Conservation (phyloP, 2,113 vertebrate species). For the Triplophysa dalaica region DNA sequence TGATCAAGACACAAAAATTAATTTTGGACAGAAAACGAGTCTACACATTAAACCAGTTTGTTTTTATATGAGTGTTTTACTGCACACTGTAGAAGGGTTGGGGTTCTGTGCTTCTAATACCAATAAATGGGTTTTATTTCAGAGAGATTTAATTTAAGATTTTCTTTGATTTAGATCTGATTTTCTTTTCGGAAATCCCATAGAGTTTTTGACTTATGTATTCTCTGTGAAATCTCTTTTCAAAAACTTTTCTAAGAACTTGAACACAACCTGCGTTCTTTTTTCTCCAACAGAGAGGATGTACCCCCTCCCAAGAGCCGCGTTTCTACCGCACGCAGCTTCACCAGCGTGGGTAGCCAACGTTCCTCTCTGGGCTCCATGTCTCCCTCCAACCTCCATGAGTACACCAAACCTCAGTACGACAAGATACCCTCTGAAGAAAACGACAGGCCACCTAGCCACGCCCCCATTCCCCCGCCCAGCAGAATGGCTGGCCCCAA, state of each 20-base stretch:
- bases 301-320: conserved; percentile 95
- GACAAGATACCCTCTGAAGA: conserved; percentile 93
- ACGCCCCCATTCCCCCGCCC: conserved; percentile 62
- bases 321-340: conserved; percentile 90
- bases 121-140: neutral
- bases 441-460: conserved; percentile 80
- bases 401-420: conserved; percentile 89
- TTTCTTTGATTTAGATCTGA: no score
- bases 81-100: neutral
- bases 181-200: neutral
- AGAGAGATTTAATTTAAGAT: neutral
- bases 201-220: neutral
- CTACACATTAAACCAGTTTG: neutral
- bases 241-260: neutral
- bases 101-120: neutral
- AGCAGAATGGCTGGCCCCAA: conserved; percentile 67
- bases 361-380: conserved; percentile 95
- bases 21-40: neutral
- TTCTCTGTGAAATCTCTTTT: neutral
- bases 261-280: conserved; percentile 8
- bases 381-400: conserved; percentile 97
- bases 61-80: neutral
- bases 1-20: no score
- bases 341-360: conserved; percentile 87
- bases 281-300: conserved; percentile 81